phyloP scores from a whole-genome alignment of 2,113 vertebrate species.

The Phylloscopus trochiloides region DNA sequence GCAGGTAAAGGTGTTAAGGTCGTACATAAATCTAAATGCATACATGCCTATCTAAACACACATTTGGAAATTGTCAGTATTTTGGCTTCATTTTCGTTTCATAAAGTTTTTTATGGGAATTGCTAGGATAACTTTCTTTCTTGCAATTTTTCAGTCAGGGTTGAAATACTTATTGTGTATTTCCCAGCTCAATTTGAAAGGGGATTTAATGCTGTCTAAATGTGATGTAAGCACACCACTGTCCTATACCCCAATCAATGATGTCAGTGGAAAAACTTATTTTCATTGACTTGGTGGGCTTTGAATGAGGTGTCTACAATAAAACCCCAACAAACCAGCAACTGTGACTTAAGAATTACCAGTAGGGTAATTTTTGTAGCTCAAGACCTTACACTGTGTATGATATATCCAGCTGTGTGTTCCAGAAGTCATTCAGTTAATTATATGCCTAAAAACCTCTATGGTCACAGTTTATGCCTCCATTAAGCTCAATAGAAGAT shows the following conservation, averaged over 20 bases:
- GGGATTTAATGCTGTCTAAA: neutral
- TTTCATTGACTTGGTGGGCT: neutral
- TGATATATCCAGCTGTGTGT: neutral
- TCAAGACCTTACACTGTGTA: neutral
- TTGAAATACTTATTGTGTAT: neutral
- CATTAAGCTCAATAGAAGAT: neutral
- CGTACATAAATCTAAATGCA: neutral
- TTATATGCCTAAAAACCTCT: neutral
- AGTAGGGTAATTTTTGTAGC: neutral
- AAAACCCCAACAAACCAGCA: rapidly evolving
- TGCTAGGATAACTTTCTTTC: neutral
- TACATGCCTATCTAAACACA: neutral
- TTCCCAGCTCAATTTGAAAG: neutral
- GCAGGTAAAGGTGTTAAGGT: neutral
- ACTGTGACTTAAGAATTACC: neutral
- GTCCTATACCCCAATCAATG: neutral
- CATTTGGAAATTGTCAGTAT: neutral
- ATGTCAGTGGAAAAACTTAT: neutral
- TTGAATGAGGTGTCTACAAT: neutral
- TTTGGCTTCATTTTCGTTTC: neutral
- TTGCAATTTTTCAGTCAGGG: neutral
- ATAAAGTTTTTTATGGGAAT: neutral
- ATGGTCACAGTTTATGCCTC: neutral
- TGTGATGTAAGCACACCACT: neutral
- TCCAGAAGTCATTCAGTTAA: neutral